Percentiles rank a stretch among this genome's conserved stretches.
These are phyloP conservation scores for Perdita meconis DNA, from an alignment of 2,888 invertebrate genomes.

Conservation along the genomic window DNA sequence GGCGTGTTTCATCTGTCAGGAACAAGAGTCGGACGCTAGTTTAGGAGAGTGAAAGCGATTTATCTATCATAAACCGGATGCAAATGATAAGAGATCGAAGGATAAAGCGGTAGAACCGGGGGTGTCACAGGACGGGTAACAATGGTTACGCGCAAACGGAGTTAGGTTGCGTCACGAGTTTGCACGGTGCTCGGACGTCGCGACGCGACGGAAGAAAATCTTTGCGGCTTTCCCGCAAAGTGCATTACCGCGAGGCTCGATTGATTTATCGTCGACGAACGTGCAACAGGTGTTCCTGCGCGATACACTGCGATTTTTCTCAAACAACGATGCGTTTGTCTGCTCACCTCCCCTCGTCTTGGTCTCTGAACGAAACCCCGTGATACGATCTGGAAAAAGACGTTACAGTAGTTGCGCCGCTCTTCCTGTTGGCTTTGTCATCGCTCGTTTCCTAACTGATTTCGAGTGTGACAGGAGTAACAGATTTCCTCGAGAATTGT, in stretches of 20 bases:
- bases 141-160: slow-evolving; percentile 29
- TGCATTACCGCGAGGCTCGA: slow-evolving; percentile 34
- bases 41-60: slow-evolving; percentile 41
- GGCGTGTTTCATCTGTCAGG: no score
- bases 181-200: slow-evolving; percentile 13
- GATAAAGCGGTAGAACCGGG: slow-evolving; percentile 24
- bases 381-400: slow-evolving; percentile 11
- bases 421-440: neutral
- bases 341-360: neutral
- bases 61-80: slow-evolving; percentile 31
- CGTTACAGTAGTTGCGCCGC: neutral
- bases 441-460: neutral
- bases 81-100: slow-evolving; percentile 15
- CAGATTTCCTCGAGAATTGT: neutral
- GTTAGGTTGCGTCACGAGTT: slow-evolving; percentile 23
- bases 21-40: slow-evolving; percentile 8
- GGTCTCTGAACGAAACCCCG: neutral
- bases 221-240: slow-evolving; percentile 43
- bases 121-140: slow-evolving; percentile 23
- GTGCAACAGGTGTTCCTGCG: slow-evolving; percentile 54
- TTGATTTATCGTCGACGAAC: slow-evolving; percentile 51
- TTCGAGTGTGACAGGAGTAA: neutral
- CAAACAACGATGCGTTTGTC: slow-evolving; percentile 22
- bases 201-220: slow-evolving; percentile 15
- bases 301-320: slow-evolving; percentile 26